Base-by-base conservation (phyloP, 2,113 vertebrate species). In the Acanthisitta chloris region DNA sequence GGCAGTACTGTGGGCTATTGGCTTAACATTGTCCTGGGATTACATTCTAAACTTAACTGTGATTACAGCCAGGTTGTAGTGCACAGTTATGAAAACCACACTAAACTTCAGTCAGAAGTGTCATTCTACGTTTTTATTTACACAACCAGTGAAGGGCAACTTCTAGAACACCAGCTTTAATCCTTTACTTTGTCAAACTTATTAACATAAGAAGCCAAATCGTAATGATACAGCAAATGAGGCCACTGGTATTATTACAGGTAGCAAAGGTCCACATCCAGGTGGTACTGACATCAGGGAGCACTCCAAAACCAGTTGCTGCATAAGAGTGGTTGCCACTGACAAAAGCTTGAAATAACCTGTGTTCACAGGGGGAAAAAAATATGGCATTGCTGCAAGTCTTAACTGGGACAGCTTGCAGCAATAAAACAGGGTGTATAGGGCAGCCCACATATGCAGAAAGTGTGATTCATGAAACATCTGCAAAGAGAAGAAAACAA, bases 401-500 rank as follows among this genome's bases (percentile, higher is more conserved):
- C 98, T 97, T 98, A 98, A 98, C 94, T 98, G 94, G 97, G 97
- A 98, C 96, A 98, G 97, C 96, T 98, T 98, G 98, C 98, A 99
- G 98, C 98, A 98, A 98, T 97, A 98, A 95, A 98, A 98, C 96
- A 97, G 97, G 71, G 97, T 96, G 96, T 97, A 98, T 97, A 98
- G 96, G 96, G 97, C 97, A 98, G 96, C 98, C 98, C 96, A 97
- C 96, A 94, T 97, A 97, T 96, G 96, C 92, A 96, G 81, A 91
- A 97, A 96, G 90, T 55, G 79, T 97, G 88, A 98, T 98, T 99
- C 99, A 99, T 98, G 99, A 99, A 97, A 99, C 99, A 97, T 99
- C 98, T 98, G 97, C 45, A 92, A 92, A 78, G 54, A 94, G 66
- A 40, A 81, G 57, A 87, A 81, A 36, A 49, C 38, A 88, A 87